Evolutionary conservation across 2,888 invertebrate genomes (phyloP).

Genomic region (Cinara cedri): DNA sequence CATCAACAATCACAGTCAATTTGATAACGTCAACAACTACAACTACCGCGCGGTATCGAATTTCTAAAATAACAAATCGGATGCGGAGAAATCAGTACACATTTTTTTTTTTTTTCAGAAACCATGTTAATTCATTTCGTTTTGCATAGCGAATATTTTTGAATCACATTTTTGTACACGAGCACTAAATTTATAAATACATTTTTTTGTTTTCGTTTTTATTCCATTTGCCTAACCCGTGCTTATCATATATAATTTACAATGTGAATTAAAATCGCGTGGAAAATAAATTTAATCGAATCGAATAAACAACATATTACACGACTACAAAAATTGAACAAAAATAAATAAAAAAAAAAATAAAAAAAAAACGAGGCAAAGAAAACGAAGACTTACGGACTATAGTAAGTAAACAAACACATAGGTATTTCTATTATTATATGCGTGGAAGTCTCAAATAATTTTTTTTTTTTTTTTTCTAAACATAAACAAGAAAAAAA

Average conservation of each 20-base stretch:
- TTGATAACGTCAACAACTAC: no score
- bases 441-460: slow-evolving; percentile 35
- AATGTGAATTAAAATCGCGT: slow-evolving; percentile 48
- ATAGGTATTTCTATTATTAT: slow-evolving; percentile 27
- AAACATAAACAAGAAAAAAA: slow-evolving; percentile 40
- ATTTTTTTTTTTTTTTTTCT: neutral
- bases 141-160: slow-evolving; percentile 51
- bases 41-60: neutral
- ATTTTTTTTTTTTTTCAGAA: slow-evolving; percentile 47
- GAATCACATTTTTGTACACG: slow-evolving; percentile 55
- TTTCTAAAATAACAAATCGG: neutral
- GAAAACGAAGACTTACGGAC: slow-evolving; percentile 34
- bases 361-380: neutral
- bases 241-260: slow-evolving; percentile 55
- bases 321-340: slow-evolving; percentile 21
- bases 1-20: no score
- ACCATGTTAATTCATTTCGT: slow-evolving; percentile 49
- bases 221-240: slow-evolving; percentile 29
- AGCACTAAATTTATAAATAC: slow-evolving; percentile 48
- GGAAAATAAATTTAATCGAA: slow-evolving; percentile 42
- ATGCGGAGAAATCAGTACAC: slow-evolving; percentile 36
- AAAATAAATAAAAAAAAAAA: no score
- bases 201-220: slow-evolving; percentile 29
- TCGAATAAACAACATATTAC: slow-evolving; percentile 21
- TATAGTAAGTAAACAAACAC: slow-evolving; percentile 12